Evolutionary conservation across 2,113 vertebrate genomes (phyloP), one percentile per base, ranked within the genome.

Genomic region (Kryptolebias marmoratus): DNA sequence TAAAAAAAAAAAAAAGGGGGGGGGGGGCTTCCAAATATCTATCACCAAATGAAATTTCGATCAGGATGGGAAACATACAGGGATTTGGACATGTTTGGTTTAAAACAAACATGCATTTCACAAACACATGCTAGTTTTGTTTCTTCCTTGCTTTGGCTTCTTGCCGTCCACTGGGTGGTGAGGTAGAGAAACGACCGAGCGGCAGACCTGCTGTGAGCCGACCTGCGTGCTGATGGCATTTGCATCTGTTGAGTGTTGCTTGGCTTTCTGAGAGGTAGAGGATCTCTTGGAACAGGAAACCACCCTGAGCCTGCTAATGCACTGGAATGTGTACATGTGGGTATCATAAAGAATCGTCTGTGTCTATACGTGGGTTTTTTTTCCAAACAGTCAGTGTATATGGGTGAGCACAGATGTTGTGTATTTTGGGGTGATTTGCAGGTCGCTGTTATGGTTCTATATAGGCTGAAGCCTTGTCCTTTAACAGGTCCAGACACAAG

Each of bases 401-500:
- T 45, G 58, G 27, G 39, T 36, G 7, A 22, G 22, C 22, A 22
- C 22, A 22, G 22, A 22, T 22, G 22, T 22, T 22, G 22, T 22
- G 22, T 22, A 22, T 22, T 18, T 42, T 5, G n/a, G 27, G 2
- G 32, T 58, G 55, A 45, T 16, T 68, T 52, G 54, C 18, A 60
- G 44, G 39, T 73, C 11, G 58, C 72, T 72, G 48, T 82, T 86
- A 93, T 47, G 82, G 86, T 75, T 93, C 90, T 82, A 78, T 89
- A 49, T 82, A 96, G 79, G 94, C 94, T n/a, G 96, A 98, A 58
- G 96, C 96, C 87, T 96, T 96, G 89, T 98, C 96, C 92, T 97
- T 96, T 88, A 98, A 94, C 77, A 97, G 92, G 86, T 97, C 95
- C 90, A 96, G 93, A 94, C 97, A 99, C 89, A 99, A 92, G 80